phyloP scores from a whole-genome alignment of 2,113 vertebrate genomes.

The Himantopus leucocephalus region DNA sequence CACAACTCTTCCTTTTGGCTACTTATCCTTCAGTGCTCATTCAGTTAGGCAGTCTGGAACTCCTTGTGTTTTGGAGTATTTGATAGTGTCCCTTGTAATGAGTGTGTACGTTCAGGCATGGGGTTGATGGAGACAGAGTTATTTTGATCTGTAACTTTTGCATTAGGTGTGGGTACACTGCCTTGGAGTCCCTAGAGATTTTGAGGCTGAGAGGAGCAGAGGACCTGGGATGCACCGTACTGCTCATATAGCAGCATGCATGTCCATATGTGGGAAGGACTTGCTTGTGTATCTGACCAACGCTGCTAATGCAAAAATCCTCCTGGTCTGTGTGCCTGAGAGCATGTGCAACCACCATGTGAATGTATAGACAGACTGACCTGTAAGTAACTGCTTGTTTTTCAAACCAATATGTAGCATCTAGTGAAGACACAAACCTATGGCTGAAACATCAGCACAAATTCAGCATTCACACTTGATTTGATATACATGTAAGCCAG shows the following conservation, averaged over 20 bases:
- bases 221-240: not conserved
- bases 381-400: not conserved
- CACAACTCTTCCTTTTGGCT: not conserved
- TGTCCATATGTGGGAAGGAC: not conserved
- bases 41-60: not conserved
- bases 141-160: not conserved
- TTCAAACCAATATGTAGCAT: not conserved
- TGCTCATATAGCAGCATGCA: not conserved
- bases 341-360: not conserved
- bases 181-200: not conserved
- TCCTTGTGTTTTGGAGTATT: not conserved
- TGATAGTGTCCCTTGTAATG: not conserved
- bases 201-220: not conserved
- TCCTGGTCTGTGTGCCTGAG: not conserved
- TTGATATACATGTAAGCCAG: not conserved
- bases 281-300: not conserved
- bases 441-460: not conserved
- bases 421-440: not conserved
- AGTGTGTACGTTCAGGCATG: not conserved
- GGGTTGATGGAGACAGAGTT: not conserved
- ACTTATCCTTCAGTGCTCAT: not conserved
- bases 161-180: not conserved
- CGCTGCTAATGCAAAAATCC: not conserved
- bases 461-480: not conserved
- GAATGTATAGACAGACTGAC: not conserved